Conservation (phyloP, 1,140 invertebrate genomes). For the Drosophila baimaii region DNA sequence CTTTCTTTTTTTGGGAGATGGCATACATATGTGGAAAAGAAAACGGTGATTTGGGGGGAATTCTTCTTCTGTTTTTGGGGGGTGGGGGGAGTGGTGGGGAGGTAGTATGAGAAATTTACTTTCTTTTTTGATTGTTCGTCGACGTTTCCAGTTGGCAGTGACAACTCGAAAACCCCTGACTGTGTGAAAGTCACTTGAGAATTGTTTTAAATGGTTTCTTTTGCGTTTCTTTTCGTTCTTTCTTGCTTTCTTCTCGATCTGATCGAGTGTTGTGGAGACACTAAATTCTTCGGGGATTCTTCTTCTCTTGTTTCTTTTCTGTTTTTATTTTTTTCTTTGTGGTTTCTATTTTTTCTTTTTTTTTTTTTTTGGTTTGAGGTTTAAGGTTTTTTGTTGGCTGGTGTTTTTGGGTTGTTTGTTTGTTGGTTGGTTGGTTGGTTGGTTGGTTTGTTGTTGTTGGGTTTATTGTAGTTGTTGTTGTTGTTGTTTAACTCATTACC, state of each 20-base stretch:
- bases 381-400: conserved; percentile 34
- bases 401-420: conserved; percentile 22
- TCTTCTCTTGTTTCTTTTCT: conserved; percentile 5
- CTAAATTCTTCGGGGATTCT: conserved; percentile 8
- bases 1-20: background rate
- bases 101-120: conserved; percentile 59
- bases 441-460: conserved; percentile 35
- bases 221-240: conserved; percentile 11
- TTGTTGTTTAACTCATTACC: conserved; percentile 67
- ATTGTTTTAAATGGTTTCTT: conserved; percentile 16
- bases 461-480: conserved; percentile 34
- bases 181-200: background rate
- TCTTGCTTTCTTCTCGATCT: conserved; percentile 32
- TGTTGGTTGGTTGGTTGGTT: conserved; percentile 22
- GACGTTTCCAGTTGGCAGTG: conserved; percentile 33
- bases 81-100: background rate
- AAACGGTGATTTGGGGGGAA: conserved; percentile 17
- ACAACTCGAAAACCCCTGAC: conserved; percentile 22
- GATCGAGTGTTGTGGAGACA: conserved; percentile 7
- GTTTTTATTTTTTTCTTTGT: background rate
- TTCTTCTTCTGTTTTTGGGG: too few relatives aligned
- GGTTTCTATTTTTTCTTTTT: conserved; percentile 15
- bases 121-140: conserved; percentile 71
- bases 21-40: conserved; percentile 46
- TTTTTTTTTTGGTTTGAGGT: conserved; percentile 35